phyloP scores from a whole-genome alignment of 35 echinoderm and acorn worm species.

The Strongylocentrotus purpuratus region DNA sequence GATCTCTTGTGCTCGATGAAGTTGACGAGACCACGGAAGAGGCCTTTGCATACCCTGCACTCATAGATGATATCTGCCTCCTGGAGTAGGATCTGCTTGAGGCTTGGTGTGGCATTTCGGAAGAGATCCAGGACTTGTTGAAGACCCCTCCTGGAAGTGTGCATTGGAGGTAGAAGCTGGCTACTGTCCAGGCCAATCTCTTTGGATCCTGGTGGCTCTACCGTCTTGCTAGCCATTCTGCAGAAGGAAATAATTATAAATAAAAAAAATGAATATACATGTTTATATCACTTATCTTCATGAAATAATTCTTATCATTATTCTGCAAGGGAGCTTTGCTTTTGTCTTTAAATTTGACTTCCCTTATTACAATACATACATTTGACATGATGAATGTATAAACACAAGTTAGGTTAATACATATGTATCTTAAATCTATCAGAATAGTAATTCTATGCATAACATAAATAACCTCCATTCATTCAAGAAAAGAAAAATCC shows the following conservation, averaged over 20 bases:
- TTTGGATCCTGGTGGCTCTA: slow-evolving; percentile 16
- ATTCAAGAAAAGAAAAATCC: no score
- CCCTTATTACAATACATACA: not conserved
- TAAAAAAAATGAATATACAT: not conserved
- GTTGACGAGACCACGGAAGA: slow-evolving; percentile 89
- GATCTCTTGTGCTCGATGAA: slow-evolving; percentile 94
- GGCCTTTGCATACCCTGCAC: slow-evolving; percentile 79
- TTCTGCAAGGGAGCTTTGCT: not conserved
- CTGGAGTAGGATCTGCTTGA: slow-evolving; percentile 81
- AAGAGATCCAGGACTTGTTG: slow-evolving; percentile 74
- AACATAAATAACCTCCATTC: no score
- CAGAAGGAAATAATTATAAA: not conserved
- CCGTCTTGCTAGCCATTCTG: slow-evolving; percentile 11
- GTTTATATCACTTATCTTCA: no score
- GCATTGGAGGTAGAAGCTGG: slow-evolving; percentile 46
- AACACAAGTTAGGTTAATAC: no score
- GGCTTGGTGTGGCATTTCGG: slow-evolving; percentile 69
- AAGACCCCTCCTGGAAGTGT: slow-evolving; percentile 54
- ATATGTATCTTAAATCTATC: no score
- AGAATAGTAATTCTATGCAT: no score
- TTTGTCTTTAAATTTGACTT: not conserved
- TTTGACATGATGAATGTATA: not conserved
- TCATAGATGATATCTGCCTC: slow-evolving; percentile 94
- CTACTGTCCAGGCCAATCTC: slow-evolving; percentile 53
- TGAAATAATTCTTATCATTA: not conserved